These are phyloP conservation scores for Tyrannus savana DNA, from an alignment of 2,113 vertebrate species.

Conservation along the genomic window DNA sequence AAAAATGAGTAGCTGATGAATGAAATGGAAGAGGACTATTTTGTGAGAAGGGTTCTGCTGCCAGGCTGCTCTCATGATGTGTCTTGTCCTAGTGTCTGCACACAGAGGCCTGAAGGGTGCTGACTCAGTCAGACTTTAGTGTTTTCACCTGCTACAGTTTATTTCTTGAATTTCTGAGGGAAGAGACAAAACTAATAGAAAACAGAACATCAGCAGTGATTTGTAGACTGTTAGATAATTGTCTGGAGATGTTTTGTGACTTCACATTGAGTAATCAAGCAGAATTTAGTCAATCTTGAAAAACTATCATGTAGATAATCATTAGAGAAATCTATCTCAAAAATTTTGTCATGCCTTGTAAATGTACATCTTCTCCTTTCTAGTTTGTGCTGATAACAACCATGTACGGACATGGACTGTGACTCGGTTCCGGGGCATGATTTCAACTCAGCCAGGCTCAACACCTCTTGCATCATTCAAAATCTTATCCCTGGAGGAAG, in stretches of 20 bases:
- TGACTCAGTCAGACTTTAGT: not conserved
- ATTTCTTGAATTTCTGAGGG: not conserved
- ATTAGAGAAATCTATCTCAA: not conserved
- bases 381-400: slow-evolving; percentile 97
- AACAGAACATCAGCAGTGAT: not conserved
- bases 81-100: not conserved
- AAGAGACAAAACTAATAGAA: not conserved
- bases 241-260: not conserved
- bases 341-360: not conserved
- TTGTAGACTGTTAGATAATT: not conserved
- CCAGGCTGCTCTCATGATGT: not conserved
- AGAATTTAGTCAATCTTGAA: not conserved
- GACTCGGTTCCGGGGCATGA: slow-evolving; percentile 96
- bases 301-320: not conserved
- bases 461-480: slow-evolving; percentile 96
- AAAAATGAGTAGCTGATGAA: not conserved
- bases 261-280: not conserved
- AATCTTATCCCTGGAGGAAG: slow-evolving; percentile 94
- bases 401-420: slow-evolving; percentile 97
- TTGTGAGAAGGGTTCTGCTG: not conserved
- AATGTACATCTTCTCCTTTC: not conserved
- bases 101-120: not conserved
- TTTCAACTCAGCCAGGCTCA: slow-evolving; percentile 96
- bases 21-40: not conserved
- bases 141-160: not conserved